Evolutionary conservation across 37 sponge, comb jelly and placozoan genomes (phyloP), one percentile per base, ranked within the genome.

Genomic region (Amphimedon queenslandica): DNA sequence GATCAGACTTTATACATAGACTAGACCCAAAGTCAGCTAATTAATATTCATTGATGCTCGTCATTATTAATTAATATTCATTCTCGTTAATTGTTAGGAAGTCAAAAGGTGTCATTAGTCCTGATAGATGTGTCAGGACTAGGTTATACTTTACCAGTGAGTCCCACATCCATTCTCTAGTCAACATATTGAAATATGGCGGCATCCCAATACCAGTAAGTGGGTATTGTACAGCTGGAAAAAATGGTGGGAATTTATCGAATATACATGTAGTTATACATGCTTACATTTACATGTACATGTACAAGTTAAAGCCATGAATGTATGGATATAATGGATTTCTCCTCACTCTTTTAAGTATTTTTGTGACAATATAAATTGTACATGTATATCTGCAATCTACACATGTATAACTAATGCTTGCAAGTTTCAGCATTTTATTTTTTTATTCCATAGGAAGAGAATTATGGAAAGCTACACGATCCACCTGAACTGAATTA

Each of bases 91-190:
- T 60, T 21, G 23, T 18, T 72, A 89, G 90, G 24, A 76, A 80
- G 72, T 88, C 84, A 47, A 57, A 69, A 40, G 90, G 80, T 40
- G 90, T 96, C 30, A 47, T 76, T 64, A 75, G 88, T 30, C 93
- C 97, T 1, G 75, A 76, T 8, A 51, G 97, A 33, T 84, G 92
- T 58, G 93, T 96, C 2, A 79, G 93, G n/a, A 93, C 97, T 33
- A 60, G 97, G 0, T 90, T 96, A 36, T 96, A 96, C 75, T 96
- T 96, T 75, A 93, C 97, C 57, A 93, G 93, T 32, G 91, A 96
- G 71, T 93, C 93, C 27, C 97, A 93, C 67, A 80, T 96, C 30
- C 93, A 92, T 67, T 90, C 90, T 41, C 68, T 96, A 40, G 37
- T 87, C 61, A 93, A 92, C 63, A 64, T 90, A 20, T 69, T 93